Percentiles rank a stretch among this genome's conserved stretches.
Conservation (phyloP, 2,888 invertebrate genomes). For the Allolobophora icterica region DNA sequence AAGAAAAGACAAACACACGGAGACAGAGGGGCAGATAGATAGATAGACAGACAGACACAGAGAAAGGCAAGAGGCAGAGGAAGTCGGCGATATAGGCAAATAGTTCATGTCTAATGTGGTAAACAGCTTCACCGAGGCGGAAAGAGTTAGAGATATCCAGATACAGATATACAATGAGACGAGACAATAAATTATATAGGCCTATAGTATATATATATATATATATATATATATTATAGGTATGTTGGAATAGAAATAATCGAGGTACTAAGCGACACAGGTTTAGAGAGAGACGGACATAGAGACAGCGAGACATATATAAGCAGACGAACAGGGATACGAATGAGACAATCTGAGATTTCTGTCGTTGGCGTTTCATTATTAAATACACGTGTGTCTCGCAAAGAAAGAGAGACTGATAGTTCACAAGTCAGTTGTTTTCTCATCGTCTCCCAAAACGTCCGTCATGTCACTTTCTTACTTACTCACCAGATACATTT, state of each 20-base stretch:
- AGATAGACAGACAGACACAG: background rate
- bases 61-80: background rate
- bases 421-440: background rate
- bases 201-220: too few relatives aligned
- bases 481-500: background rate
- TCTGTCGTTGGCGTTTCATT: too few relatives aligned
- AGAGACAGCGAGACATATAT: background rate
- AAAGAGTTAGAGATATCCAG: too few relatives aligned
- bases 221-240: too few relatives aligned
- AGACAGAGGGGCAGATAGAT: background rate
- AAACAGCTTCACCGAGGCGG: too few relatives aligned
- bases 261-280: too few relatives aligned
- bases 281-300: background rate
- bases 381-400: background rate
- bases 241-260: too few relatives aligned
- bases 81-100: background rate
- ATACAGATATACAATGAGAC: too few relatives aligned
- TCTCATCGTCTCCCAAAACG: background rate
- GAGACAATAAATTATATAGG: too few relatives aligned
- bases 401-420: background rate
- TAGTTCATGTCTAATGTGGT: too few relatives aligned
- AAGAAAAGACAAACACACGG: background rate
- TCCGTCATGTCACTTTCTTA: background rate
- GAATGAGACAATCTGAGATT: too few relatives aligned
- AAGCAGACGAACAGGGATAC: background rate